Percentiles rank a stretch among this genome's conserved stretches.
Conservation (phyloP, 1,140 invertebrate species). For the Eurytemora carolleeae region DNA sequence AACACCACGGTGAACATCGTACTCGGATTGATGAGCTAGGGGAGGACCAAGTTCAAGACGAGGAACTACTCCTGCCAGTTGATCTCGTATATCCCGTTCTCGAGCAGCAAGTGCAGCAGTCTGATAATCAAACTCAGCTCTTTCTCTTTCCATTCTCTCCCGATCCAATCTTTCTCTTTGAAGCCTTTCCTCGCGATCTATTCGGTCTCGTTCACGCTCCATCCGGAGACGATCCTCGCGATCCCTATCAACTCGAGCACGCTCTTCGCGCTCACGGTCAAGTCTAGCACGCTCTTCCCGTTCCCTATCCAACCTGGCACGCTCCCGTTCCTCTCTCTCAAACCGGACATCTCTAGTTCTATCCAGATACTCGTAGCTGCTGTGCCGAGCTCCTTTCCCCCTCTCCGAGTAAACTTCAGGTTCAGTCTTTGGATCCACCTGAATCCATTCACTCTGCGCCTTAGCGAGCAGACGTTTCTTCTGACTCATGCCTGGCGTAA, state of each 20-base stretch:
- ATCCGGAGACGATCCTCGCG: neutral
- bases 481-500: conserved; percentile 32
- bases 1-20: neutral
- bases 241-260: too few relatives aligned
- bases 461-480: conserved; percentile 70
- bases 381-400: conserved; percentile 21
- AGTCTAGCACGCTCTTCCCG: too few relatives aligned
- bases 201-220: neutral
- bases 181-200: neutral
- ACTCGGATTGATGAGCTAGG: neutral
- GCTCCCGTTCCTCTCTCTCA: neutral
- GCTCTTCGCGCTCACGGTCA: too few relatives aligned
- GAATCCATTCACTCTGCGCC: conserved; percentile 57
- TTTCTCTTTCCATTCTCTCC: neutral
- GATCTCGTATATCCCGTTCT: too few relatives aligned
- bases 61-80: neutral
- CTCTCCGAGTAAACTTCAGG: neutral
- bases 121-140: conserved; percentile 4
- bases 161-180: neutral
- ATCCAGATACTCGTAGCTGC: conserved; percentile 19
- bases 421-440: neutral
- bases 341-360: neutral
- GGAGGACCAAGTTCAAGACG: neutral
- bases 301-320: conserved; percentile 16
- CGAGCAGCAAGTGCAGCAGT: neutral